Conservation (phyloP, 35 echinoderm and acorn worm genomes). For the Nesometra sesokonis region DNA sequence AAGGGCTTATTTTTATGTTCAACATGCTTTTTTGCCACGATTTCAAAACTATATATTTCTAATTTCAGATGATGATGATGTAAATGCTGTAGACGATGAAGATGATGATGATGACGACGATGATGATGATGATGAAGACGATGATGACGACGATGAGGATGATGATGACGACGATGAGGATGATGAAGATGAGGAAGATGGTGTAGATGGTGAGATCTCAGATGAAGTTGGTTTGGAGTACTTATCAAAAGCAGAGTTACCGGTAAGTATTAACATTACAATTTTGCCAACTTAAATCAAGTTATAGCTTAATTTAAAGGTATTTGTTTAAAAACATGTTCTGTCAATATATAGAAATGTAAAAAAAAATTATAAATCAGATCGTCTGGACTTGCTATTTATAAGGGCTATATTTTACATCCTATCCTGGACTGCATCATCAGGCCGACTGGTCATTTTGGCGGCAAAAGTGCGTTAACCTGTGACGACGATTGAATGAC, state of each 20-base stretch:
- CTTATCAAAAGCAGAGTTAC: conserved; percentile 46
- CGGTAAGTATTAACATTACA: not conserved
- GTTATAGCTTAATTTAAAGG: too few relatives aligned
- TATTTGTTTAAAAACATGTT: too few relatives aligned
- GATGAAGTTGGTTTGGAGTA: conserved; percentile 51
- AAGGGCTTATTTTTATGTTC: too few relatives aligned
- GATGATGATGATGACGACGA: conserved; percentile 52
- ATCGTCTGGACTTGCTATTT: too few relatives aligned
- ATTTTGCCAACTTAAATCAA: too few relatives aligned
- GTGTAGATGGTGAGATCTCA: conserved; percentile 11
- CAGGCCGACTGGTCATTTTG: too few relatives aligned
- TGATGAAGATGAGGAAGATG: conserved; percentile 4
- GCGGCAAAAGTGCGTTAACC: too few relatives aligned
- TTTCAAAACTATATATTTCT: not conserved
- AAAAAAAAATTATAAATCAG: too few relatives aligned
- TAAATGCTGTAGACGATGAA: conserved; percentile 32
- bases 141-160: conserved; percentile 41
- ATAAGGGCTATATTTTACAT: too few relatives aligned
- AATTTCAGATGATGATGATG: conserved; percentile 39
- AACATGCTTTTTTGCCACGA: not conserved
- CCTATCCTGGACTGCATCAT: too few relatives aligned
- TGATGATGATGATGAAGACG: conserved; percentile 56
- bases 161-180: conserved; percentile 33
- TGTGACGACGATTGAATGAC: too few relatives aligned
- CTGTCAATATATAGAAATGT: too few relatives aligned